Conservation (phyloP, 2,797 vertebrate genomes). For the Meda fulgida region DNA sequence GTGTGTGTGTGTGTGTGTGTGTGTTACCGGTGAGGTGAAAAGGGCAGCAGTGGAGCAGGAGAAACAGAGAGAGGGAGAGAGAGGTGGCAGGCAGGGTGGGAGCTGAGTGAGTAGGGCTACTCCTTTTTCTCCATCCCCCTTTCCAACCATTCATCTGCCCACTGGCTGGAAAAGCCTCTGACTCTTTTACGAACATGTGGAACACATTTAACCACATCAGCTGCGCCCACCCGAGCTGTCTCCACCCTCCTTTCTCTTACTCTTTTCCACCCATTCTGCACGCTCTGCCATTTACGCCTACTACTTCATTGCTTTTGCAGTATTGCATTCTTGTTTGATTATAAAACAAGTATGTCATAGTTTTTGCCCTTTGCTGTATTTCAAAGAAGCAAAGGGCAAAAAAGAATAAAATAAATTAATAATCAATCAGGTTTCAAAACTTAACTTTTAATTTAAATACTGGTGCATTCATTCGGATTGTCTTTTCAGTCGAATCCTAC, state of each 20-base stretch:
- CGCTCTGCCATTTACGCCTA: neutral
- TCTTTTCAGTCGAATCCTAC: neutral
- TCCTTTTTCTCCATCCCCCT: slow-evolving; percentile 48
- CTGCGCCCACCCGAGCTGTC: slow-evolving; percentile 42
- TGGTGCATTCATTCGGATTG: neutral
- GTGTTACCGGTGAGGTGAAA: slow-evolving; percentile 27
- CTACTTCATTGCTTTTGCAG: neutral
- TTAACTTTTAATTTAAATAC: neutral
- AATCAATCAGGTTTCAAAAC: neutral
- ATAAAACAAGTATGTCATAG: neutral
- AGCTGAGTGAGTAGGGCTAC: slow-evolving; percentile 12
- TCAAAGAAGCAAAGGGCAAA: neutral
- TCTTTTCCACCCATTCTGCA: slow-evolving; percentile 33
- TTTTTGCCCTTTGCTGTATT: slow-evolving; percentile 7
- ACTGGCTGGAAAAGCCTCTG: slow-evolving; percentile 39
- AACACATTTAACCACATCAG: slow-evolving; percentile 47
- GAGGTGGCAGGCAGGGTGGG: slow-evolving; percentile 10
- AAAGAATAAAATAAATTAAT: neutral
- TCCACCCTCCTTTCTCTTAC: slow-evolving; percentile 30
- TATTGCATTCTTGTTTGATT: slow-evolving; percentile 10
- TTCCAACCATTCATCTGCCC: slow-evolving; percentile 50
- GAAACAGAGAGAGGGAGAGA: slow-evolving; percentile 1
- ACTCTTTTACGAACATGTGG: slow-evolving; percentile 47
- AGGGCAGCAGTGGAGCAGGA: slow-evolving; percentile 29
- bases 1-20: slow-evolving; percentile 1